A percentile compares a stretch with the other conserved stretches of the same genome.
These are phyloP conservation scores for Tethea ocularis DNA, from an alignment of 2,888 invertebrate species.

Conservation along the genomic window DNA sequence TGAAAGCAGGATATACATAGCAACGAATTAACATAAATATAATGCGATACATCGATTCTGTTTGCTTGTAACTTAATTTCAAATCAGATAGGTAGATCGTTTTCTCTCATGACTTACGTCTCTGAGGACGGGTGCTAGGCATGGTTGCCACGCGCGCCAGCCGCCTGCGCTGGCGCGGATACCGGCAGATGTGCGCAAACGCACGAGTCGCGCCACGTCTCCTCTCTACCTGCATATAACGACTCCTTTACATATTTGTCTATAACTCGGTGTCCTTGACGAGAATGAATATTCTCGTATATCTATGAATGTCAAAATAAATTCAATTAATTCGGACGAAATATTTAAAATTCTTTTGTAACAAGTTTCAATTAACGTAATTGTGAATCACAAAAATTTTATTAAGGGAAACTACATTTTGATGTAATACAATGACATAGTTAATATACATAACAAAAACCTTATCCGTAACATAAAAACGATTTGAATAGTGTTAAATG, in stretches of 20 bases:
- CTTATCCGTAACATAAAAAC: not conserved
- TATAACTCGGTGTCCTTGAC: not conserved
- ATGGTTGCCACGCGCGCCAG: conserved; percentile 53
- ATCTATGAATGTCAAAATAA: not conserved
- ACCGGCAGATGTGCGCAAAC: conserved; percentile 69
- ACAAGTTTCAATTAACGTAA: too few relatives aligned
- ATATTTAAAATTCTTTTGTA: not conserved
- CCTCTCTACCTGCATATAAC: conserved; percentile 38
- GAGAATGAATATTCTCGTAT: not conserved
- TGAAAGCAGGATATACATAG: too few relatives aligned
- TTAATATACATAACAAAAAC: not conserved
- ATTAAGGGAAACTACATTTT: not conserved
- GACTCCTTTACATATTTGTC: conserved; percentile 21
- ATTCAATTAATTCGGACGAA: not conserved
- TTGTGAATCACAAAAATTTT: too few relatives aligned
- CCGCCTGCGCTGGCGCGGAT: conserved; percentile 34
- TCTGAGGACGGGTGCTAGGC: conserved; percentile 25
- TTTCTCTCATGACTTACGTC: conserved; percentile 44
- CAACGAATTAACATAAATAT: too few relatives aligned
- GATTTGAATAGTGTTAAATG: conserved; percentile 9
- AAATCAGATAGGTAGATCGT: not conserved
- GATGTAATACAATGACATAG: not conserved
- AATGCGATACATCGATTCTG: conserved; percentile 15
- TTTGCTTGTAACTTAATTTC: too few relatives aligned
- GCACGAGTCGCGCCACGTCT: conserved; percentile 49